Evolutionary conservation across 2,113 vertebrate species (phyloP).

Genomic region (Tauraco erythrolophus): DNA sequence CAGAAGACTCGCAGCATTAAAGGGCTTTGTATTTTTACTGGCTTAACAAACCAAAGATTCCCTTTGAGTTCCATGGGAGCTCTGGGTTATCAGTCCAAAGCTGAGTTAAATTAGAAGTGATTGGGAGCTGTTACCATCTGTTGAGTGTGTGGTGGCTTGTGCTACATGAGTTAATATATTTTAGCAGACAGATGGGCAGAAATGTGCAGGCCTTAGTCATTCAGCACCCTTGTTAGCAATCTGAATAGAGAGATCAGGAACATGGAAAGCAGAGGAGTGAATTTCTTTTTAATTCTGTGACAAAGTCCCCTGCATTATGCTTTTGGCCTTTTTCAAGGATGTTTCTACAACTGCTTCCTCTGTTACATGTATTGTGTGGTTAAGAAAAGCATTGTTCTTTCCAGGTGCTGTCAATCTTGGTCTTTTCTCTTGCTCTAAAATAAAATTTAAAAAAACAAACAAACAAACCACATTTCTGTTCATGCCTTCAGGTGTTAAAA

Average conservation of each 20-base stretch:
- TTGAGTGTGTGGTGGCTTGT: slow-evolving; percentile 43
- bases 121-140: slow-evolving; percentile 47
- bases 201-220: slow-evolving; percentile 39
- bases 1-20: background rate
- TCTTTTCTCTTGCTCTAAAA: background rate
- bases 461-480: background rate
- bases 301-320: background rate
- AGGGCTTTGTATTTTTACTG: background rate
- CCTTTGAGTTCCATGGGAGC: background rate
- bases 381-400: background rate
- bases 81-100: slow-evolving; percentile 15
- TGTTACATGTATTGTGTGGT: background rate
- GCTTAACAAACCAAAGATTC: background rate
- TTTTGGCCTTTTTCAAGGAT: background rate
- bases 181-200: slow-evolving; percentile 63
- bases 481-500: slow-evolving; percentile 42
- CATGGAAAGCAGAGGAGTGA: background rate
- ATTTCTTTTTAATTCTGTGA: background rate
- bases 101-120: slow-evolving; percentile 42
- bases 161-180: slow-evolving; percentile 35
- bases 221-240: slow-evolving; percentile 23
- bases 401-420: background rate
- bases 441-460: background rate
- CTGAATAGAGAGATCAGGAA: slow-evolving; percentile 2
- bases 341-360: background rate